Percentiles rank a stretch among this genome's conserved stretches.
Conservation (phyloP, 2,113 vertebrate species). For the Rhynchopsitta pachyrhyncha region DNA sequence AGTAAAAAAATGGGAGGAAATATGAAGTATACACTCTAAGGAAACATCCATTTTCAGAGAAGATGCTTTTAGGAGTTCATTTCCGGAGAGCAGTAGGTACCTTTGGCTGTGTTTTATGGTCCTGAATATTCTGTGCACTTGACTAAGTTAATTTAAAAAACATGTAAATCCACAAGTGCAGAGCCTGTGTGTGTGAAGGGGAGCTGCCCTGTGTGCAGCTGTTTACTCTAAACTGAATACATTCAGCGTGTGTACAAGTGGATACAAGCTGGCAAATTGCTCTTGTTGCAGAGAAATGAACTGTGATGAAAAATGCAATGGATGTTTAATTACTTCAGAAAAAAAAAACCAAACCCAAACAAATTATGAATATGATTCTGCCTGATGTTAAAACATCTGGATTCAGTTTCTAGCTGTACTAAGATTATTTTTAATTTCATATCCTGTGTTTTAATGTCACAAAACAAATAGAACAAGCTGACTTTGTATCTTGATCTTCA, state of each 20-base stretch:
- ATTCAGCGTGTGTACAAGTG: not conserved
- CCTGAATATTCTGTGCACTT: not conserved
- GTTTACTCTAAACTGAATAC: not conserved
- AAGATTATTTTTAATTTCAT: not conserved
- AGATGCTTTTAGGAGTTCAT: not conserved
- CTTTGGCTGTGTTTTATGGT: not conserved
- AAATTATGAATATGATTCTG: not conserved
- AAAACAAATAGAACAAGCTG: slow-evolving; percentile 2
- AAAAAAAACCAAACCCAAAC: not conserved
- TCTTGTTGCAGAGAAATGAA: not conserved
- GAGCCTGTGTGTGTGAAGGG: not conserved
- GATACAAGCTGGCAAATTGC: not conserved
- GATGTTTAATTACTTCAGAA: slow-evolving; percentile 9
- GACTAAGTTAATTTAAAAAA: not conserved
- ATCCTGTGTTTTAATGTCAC: slow-evolving; percentile 30
- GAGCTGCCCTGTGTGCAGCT: not conserved
- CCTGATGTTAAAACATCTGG: slow-evolving; percentile 1
- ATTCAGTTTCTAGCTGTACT: not conserved
- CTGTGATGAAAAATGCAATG: slow-evolving; percentile 17
- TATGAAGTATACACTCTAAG: not conserved
- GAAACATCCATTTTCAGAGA: not conserved
- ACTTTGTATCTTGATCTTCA: slow-evolving; percentile 8
- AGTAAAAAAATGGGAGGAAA: not conserved
- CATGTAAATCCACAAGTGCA: not conserved
- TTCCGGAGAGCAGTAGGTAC: not conserved